Evolutionary conservation across 2,797 vertebrate genomes (phyloP), one percentile per base, ranked within the genome.

Genomic region (Halcyon leucocephala): DNA sequence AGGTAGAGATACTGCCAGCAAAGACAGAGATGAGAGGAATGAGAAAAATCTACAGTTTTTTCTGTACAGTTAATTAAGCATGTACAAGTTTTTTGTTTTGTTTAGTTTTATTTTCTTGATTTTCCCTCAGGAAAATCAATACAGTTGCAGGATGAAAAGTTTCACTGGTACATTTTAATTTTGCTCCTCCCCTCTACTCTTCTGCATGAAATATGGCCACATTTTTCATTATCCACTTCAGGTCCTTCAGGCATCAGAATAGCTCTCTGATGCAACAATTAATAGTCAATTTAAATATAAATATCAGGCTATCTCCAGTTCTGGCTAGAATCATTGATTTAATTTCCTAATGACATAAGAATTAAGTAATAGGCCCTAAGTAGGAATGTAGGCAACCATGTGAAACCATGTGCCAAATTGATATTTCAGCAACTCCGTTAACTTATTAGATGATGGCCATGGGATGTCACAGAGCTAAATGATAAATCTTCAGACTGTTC

Each of bases 381-480:
- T 96, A 98, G 97, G 95, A 97, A 97, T 87, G 89, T 78, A 95
- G 97, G 98, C 98, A 98, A 97, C 98, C 98, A 97, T 97, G 98
- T 98, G 98, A 99, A 99, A 97, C 99, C 98, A 98, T 98, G 98
- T 98, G 98, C 98, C 99, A 99, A 99, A 99, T 98, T 98, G 98
- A 99, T 98, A 98, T 98, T 98, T 98, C 96, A 98, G 97, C 98
- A 98, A 98, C 98, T 98, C 97, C 97, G 97, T 97, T 98, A 98
- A 96, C 94, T 97, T 97, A 97, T 98, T 98, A 98, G 84, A 84
- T 87, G 76, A 66, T 1, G 80, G 94, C 97, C 82, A 83, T 54
- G 61, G 91, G 80, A 86, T 91, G 95, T 95, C 69, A n/a, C 55
- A 17, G 73, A 65, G 41, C 29, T 55, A 82, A 77, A 58, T 83